Base-by-base conservation (phyloP, 2,113 vertebrate species). In the Pyrgilauda ruficollis region DNA sequence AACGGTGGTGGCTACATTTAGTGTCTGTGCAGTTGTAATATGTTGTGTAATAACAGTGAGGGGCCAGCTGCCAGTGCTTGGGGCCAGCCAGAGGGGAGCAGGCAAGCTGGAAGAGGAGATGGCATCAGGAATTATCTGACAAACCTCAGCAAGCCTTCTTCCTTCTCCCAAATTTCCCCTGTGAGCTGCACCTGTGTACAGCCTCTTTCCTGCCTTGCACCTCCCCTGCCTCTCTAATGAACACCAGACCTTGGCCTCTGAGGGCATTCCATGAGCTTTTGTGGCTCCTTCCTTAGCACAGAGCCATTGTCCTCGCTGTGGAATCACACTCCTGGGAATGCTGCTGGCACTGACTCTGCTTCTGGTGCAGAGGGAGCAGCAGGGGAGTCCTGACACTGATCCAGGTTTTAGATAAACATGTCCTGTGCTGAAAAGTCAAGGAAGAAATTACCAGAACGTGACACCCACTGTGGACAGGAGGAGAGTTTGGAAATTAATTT, bases 271-370 rank as follows among this genome's bases (percentile, higher is more conserved):
- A 13, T 9, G 27, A 5, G 43, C 30, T 70, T 41, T 27, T 53
- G 46, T 28, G 26, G n/a, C 50, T 68, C 10, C 0, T 19, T 78
- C 61, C 70, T 43, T 37, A 46, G 12, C 0, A 4, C 41, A 69
- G 56, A 44, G 15, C 52, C n/a, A 0, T 23, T 43, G 56, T 39
- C 56, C 50, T 63, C 0, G 0, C 52, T 39, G 18, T 27, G 76
- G 39, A 35, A 72, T 50, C 8, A 2, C 33, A 5, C 26, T 19
- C 9, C 15, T 47, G 47, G 64, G 22, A 63, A 6, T 68, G 78
- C n/a, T 21, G 55, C 59, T 50, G 75, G 37, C 31, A 2, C 28
- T 0, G 1, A 7, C 64, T 77, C 68, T 50, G 21, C 66, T 47
- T 59, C 27, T 35, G 66, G 30, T 82, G 33, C 69, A 74, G 49